phyloP scores from a whole-genome alignment of 2,888 invertebrate species.

The Villa cingulata region DNA sequence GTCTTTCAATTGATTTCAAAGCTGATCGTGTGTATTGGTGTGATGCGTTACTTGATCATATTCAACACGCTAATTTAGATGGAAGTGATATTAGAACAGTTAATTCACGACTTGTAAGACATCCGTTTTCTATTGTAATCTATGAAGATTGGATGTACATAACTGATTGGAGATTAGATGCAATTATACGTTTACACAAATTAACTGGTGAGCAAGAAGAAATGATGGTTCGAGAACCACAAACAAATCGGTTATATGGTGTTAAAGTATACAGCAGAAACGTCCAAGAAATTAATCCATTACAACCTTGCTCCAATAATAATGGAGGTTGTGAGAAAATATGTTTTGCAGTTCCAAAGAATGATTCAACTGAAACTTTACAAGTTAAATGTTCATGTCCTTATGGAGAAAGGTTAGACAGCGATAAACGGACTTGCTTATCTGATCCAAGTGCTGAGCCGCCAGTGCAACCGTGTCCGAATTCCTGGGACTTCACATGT shows the following conservation, averaged over 20 bases:
- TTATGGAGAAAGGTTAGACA: conserved; percentile 69
- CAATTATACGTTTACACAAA: conserved; percentile 82
- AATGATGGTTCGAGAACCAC: conserved; percentile 74
- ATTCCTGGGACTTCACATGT: conserved; percentile 88
- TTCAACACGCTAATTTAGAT: conserved; percentile 83
- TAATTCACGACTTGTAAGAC: conserved; percentile 68
- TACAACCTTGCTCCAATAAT: conserved; percentile 69
- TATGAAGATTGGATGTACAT: conserved; percentile 88
- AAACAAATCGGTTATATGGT: conserved; percentile 80
- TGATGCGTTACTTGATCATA: conserved; percentile 89
- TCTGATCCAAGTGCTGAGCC: conserved; percentile 76
- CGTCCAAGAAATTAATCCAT: conserved; percentile 54
- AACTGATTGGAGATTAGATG: conserved; percentile 93
- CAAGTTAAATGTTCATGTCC: conserved; percentile 78
- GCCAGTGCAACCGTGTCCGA: conserved; percentile 76
- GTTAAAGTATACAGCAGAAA: conserved; percentile 74
- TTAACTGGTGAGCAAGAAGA: conserved; percentile 76
- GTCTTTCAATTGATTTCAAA: conserved; percentile 81
- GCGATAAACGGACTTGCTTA: conserved; percentile 57
- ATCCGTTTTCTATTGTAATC: conserved; percentile 86
- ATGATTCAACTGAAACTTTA: conserved; percentile 36
- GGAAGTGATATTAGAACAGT: conserved; percentile 85
- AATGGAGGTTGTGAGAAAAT: conserved; percentile 91
- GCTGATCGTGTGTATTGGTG: conserved; percentile 91
- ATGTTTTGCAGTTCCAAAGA: conserved; percentile 76